Evolutionary conservation across 2,888 invertebrate genomes (phyloP).

Genomic region (Phanerotoma sp.): DNA sequence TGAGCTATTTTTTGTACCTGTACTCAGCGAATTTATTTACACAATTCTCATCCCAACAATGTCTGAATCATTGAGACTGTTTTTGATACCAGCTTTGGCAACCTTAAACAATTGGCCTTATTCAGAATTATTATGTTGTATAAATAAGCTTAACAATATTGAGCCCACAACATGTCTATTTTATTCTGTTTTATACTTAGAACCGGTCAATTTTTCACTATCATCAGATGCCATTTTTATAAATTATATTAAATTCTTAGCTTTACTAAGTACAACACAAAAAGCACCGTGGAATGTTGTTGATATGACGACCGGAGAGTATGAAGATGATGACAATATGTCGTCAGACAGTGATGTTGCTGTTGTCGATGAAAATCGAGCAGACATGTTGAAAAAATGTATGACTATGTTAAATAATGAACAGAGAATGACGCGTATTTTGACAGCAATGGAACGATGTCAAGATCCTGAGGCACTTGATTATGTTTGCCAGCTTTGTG

Average conservation of each 20-base stretch:
- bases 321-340: slow-evolving; percentile 49
- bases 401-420: slow-evolving; percentile 70
- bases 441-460: slow-evolving; percentile 60
- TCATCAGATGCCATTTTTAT: slow-evolving; percentile 47
- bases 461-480: slow-evolving; percentile 63
- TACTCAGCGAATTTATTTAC: slow-evolving; percentile 63
- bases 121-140: slow-evolving; percentile 58
- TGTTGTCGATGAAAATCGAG: slow-evolving; percentile 61
- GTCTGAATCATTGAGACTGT: slow-evolving; percentile 69
- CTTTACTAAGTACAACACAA: slow-evolving; percentile 57
- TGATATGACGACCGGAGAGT: slow-evolving; percentile 27
- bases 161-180: slow-evolving; percentile 67
- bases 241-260: slow-evolving; percentile 64
- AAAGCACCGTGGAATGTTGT: slow-evolving; percentile 58
- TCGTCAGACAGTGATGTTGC: slow-evolving; percentile 63
- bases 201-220: slow-evolving; percentile 65
- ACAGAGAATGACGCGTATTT: slow-evolving; percentile 62
- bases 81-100: slow-evolving; percentile 70
- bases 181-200: slow-evolving; percentile 69
- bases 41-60: slow-evolving; percentile 69
- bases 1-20: slow-evolving; percentile 60
- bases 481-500: slow-evolving; percentile 76
- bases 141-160: slow-evolving; percentile 55
- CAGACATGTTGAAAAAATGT: slow-evolving; percentile 61
- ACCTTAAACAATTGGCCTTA: slow-evolving; percentile 59